phyloP scores from a whole-genome alignment of 2,113 vertebrate species.

The Dasyprocta punctata region DNA sequence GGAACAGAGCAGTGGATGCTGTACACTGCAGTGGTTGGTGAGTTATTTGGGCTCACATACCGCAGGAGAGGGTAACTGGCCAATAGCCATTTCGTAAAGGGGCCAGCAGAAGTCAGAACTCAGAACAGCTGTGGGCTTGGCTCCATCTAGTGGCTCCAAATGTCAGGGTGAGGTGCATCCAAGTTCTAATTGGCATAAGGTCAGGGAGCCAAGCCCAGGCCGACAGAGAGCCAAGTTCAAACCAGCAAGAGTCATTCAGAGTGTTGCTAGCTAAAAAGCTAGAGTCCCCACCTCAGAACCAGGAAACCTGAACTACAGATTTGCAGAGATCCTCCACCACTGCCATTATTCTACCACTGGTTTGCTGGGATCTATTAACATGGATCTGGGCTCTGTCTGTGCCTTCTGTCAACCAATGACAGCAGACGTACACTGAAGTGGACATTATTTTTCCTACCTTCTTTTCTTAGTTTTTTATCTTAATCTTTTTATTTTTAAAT shows the following conservation, averaged over 20 bases:
- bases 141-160: neutral
- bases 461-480: neutral
- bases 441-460: neutral
- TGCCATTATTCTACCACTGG: neutral
- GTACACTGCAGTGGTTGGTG: neutral
- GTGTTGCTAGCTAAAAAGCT: neutral
- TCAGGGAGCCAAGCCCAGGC: neutral
- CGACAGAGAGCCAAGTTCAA: neutral
- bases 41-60: neutral
- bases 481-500: neutral
- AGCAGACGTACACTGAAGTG: neutral
- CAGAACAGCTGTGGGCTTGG: neutral
- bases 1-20: neutral
- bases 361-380: neutral
- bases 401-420: neutral
- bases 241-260: neutral
- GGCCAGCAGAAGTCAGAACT: neutral
- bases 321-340: neutral
- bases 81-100: neutral
- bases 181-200: neutral
- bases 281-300: neutral
- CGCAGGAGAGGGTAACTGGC: neutral
- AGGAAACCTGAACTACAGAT: neutral
- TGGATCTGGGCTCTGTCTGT: neutral
- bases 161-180: neutral